Evolutionary conservation across 1,140 invertebrate species (phyloP), one percentile per base, ranked within the genome.

Genomic region (Zaprionus tsacasi): DNA sequence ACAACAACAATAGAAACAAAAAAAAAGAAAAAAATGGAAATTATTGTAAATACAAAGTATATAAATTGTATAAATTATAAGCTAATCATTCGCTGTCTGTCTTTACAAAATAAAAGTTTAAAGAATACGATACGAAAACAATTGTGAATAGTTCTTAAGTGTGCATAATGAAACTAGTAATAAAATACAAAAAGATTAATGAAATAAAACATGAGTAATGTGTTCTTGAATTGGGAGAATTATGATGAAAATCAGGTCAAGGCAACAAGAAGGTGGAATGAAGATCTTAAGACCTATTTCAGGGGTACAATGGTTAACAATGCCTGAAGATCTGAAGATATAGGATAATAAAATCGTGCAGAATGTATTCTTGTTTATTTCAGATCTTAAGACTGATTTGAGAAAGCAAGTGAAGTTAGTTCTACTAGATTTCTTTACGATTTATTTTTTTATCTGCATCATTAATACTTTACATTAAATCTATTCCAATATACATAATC

Each of bases 121-220:
- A 76, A 57, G 64, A 79, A 69, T 69, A 77, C 64, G 61, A 74
- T 69, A 71, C 76, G 70, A 82, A 65, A 70, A 81, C 67, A 79
- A 87, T 87, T 87, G 83, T 87, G 83, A 87, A 76, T 87, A 87
- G 77, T 12, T 66, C 33, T 72, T 88, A 87, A 87, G 83, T 87
- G 83, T 87, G 83, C 83, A 88, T 87, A 88, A 78, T 70, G 11
- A 82, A 80, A 65, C 56, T 83, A 85, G 81, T 81, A 83, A 83
- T 85, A 45, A 10, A 87, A 86, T 58, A 48, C 45, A 60, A 71
- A 64, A 60, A 40, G 21, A 56, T 60, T 54, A 57, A n/a, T 60
- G 40, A 76, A 71, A 71, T 67, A 63, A 67, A 73, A 50, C 17
- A 63, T 13, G 15, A 40, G 25, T 60, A 54, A 7, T 55, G 38